These are phyloP conservation scores for Fulmarus glacialis DNA, from an alignment of 2,113 vertebrate species.

Conservation along the genomic window DNA sequence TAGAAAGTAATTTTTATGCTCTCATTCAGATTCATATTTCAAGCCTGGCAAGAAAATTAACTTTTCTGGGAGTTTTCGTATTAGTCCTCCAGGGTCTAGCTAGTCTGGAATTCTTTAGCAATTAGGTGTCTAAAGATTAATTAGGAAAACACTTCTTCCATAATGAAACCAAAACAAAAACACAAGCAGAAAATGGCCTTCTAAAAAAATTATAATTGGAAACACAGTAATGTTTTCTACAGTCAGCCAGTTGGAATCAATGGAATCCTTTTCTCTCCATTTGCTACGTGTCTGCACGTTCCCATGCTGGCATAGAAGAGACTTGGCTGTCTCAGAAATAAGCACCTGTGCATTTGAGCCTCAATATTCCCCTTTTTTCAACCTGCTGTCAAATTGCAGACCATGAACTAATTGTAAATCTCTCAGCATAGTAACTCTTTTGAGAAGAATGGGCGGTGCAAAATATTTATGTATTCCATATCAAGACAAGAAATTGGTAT, in stretches of 20 bases:
- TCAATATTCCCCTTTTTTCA: not conserved
- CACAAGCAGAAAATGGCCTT: not conserved
- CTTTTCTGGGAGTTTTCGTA: not conserved
- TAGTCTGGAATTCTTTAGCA: not conserved
- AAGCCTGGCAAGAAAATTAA: not conserved
- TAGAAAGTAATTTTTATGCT: not conserved
- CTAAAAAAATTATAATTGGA: not conserved
- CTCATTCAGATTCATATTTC: not conserved
- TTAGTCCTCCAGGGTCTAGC: not conserved
- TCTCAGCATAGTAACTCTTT: not conserved
- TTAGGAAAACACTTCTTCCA: not conserved
- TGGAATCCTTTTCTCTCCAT: not conserved
- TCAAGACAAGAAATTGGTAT: not conserved
- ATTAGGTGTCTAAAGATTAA: slow-evolving; percentile 4
- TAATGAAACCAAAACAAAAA: not conserved
- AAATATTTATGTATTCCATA: not conserved
- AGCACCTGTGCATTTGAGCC: not conserved
- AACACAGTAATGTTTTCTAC: not conserved
- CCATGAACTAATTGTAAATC: not conserved
- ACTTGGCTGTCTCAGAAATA: not conserved
- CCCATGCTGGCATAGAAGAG: not conserved
- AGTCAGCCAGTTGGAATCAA: not conserved
- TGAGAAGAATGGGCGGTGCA: not conserved
- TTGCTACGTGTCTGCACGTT: not conserved
- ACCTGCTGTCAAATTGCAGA: not conserved